These are phyloP conservation scores for Drosophila orosa DNA, from an alignment of 1,140 invertebrate species.

Conservation along the genomic window DNA sequence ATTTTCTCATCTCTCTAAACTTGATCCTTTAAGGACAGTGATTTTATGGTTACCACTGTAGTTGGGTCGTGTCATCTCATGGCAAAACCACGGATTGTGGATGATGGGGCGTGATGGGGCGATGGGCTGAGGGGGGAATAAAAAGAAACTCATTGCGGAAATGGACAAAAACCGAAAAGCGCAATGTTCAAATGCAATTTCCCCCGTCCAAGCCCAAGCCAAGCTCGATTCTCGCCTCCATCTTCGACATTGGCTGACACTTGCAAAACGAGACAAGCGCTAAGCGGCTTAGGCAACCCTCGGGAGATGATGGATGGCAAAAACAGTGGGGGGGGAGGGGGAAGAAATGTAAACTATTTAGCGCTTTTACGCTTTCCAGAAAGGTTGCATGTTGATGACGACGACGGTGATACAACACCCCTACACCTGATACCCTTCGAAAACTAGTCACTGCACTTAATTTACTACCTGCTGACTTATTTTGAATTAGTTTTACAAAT, in stretches of 20 bases:
- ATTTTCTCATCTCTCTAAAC: not conserved
- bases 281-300: slow-evolving; percentile 54
- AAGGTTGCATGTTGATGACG: slow-evolving; percentile 43
- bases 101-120: not conserved
- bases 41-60: slow-evolving; percentile 22
- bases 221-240: slow-evolving; percentile 4
- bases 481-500: not conserved
- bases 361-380: slow-evolving; percentile 47
- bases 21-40: not conserved
- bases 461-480: too few relatives aligned
- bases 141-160: slow-evolving; percentile 53
- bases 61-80: slow-evolving; percentile 21
- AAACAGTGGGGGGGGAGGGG: not conserved
- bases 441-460: not conserved
- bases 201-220: slow-evolving; percentile 22
- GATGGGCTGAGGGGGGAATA: too few relatives aligned
- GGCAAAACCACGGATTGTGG: slow-evolving; percentile 4
- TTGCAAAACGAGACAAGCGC: slow-evolving; percentile 43
- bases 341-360: slow-evolving; percentile 56
- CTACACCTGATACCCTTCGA: slow-evolving; percentile 3
- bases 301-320: slow-evolving; percentile 23
- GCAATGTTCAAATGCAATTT: slow-evolving; percentile 59
- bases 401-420: slow-evolving; percentile 25
- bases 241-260: slow-evolving; percentile 47
- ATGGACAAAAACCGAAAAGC: slow-evolving; percentile 49